Evolutionary conservation across 2,797 vertebrate genomes (phyloP), one percentile per base, ranked within the genome.

Genomic region (Tokudaia tokunoshimensis): DNA sequence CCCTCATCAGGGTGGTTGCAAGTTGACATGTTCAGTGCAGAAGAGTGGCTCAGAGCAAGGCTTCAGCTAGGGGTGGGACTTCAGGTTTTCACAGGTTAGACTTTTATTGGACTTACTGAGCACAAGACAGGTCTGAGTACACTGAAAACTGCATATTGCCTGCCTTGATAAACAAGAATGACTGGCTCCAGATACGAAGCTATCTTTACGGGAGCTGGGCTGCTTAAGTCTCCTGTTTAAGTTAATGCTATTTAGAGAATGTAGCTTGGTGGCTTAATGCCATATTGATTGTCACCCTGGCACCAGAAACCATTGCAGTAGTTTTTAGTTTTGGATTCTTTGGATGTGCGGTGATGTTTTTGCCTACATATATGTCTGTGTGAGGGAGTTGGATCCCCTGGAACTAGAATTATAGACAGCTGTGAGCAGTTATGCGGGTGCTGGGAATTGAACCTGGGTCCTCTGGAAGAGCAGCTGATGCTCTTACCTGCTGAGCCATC

Each of bases 211-310:
- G 57, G 72, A 92, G 82, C 61, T 63, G 26, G 8, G n/a, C 41
- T 94, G 79, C 78, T 94, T 31, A 4, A 90, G 70, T 78, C 41
- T 79, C 34, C 29, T 82, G 95, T 96, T 92, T 76, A 89, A 81
- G 37, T 65, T 75, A 59, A 59, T 11, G n/a, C 55, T 34, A 80
- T 70, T 83, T 92, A 81, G 89, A 94, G 44, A 74, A 78, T 61
- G 61, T 50, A 78, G 12, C 47, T 88, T 57, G n/a, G 84, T 70
- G 31, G 37, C 13, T 90, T 70, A 75, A 67, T 47, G 89, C 1
- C 17, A 80, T 72, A 59, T 2, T 91, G n/a, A 78, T 44, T 82
- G 67, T 29, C 67, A 52, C 84, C 47, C 63, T 63, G 67, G 55
- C 47, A 83, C 24, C 34, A 81, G 95, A 96, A 93, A 37, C 50